These are phyloP conservation scores for Microcaecilia unicolor DNA, from an alignment of 2,797 vertebrate genomes.

Conservation along the genomic window DNA sequence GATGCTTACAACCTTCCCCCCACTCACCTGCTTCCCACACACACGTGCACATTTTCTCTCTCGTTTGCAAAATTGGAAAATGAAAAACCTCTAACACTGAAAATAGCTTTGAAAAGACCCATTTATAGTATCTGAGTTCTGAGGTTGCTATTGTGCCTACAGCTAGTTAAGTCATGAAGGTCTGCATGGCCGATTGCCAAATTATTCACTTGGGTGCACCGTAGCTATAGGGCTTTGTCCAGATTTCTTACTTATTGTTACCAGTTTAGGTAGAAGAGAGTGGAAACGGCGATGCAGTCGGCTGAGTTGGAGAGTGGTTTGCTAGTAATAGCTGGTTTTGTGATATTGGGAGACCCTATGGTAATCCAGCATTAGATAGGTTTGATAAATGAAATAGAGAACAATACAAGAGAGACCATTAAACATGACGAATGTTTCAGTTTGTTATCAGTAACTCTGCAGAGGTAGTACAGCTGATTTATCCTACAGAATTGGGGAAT, in stretches of 20 bases:
- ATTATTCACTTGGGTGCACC: not conserved
- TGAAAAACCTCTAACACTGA: not conserved
- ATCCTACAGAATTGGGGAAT: too few relatives aligned
- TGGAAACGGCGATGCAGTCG: not conserved
- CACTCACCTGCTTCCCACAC: slow-evolving; percentile 3
- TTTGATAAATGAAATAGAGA: too few relatives aligned
- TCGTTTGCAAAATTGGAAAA: not conserved
- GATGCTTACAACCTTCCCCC: not conserved
- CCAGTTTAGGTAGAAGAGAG: not conserved
- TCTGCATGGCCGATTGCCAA: not conserved
- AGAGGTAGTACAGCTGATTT: too few relatives aligned
- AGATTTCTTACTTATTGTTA: not conserved
- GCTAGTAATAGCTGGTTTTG: too few relatives aligned
- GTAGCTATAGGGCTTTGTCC: not conserved
- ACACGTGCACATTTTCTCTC: not conserved
- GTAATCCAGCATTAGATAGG: too few relatives aligned
- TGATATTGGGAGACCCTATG: too few relatives aligned
- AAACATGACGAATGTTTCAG: too few relatives aligned
- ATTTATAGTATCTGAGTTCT: not conserved
- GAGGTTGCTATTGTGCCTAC: not conserved
- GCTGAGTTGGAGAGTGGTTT: not conserved
- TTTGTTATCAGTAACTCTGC: too few relatives aligned
- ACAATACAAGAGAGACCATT: too few relatives aligned
- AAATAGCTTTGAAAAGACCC: not conserved
- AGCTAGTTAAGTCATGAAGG: not conserved